Base-by-base conservation (phyloP, 2,888 invertebrate genomes). In the Hoplodrina blanda region DNA sequence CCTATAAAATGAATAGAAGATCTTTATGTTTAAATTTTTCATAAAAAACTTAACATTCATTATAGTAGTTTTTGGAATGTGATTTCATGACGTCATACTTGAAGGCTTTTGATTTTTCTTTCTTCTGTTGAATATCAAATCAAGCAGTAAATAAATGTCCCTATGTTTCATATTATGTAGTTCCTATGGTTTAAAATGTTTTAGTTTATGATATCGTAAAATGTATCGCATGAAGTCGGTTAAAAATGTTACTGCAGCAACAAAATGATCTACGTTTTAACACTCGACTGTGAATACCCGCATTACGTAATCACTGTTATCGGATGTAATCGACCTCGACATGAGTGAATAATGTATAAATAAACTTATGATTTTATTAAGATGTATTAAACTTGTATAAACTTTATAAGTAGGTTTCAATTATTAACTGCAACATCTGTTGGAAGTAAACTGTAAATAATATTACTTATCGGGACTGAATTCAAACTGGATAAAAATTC, bases 231-330 rank as follows among this genome's bases (percentile, higher is more conserved):
- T n/a, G n/a, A n/a, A n/a, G n/a, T n/a, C n/a, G n/a, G n/a, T n/a
- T n/a, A n/a, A n/a, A 0, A 17, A 20, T 0, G 4, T 2, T 25
- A 25, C 2, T 19, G 17, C 20, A 55, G 20, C 19, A 56, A 44
- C 17, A 25, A 50, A 17, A 52, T 46, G n/a, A 52, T 46, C 11
- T 19, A 44, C 30, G 46, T 49, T 30, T 20, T n/a, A 17, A 25
- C 71, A 59, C 41, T 52, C 19, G 11, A 37, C 41, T 33, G 13
- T 77, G 57, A 70, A 50, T 55, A 46, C 10, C n/a, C 19, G 44
- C 11, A 53, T 76, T 76, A 76, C 77, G 81, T 62, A 80, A 76
- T 68, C 41, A 60, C 44, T 60, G 52, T 20, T 75, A 74, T 25
- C 67, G 25, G 8, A 64, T 25, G n/a, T 25, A 41, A 30, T 65